phyloP scores from a whole-genome alignment of 2,888 invertebrate genomes.

The Chesias legatella region DNA sequence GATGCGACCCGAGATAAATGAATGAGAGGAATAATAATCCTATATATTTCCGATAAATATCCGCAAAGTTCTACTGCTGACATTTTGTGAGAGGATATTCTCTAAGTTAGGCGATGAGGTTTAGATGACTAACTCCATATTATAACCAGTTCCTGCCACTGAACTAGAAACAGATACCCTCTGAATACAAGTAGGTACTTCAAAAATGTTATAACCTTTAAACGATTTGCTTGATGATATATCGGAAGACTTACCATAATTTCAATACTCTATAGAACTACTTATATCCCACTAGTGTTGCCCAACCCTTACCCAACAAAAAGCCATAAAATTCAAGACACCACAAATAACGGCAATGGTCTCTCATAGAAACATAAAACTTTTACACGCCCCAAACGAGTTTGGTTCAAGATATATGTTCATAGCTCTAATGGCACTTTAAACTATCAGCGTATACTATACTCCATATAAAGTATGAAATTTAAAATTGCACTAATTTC shows the following conservation, averaged over 20 bases:
- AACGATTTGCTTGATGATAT: too few relatives aligned
- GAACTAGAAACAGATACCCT: slow-evolving; percentile 4
- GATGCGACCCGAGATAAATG: too few relatives aligned
- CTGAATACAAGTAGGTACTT: slow-evolving; percentile 5
- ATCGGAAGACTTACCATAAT: too few relatives aligned
- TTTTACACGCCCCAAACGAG: slow-evolving; percentile 27
- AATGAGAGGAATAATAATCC: too few relatives aligned
- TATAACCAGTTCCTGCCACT: slow-evolving; percentile 6
- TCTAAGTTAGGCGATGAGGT: slow-evolving; percentile 12
- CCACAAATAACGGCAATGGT: slow-evolving; percentile 25
- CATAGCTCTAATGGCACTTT: slow-evolving; percentile 16
- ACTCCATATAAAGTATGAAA: slow-evolving; percentile 28
- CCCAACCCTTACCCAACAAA: slow-evolving; percentile 21
- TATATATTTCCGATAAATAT: too few relatives aligned
- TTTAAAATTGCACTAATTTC: slow-evolving; percentile 27
- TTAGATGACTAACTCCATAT: slow-evolving; percentile 9
- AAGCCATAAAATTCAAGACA: slow-evolving; percentile 25
- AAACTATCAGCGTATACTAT: slow-evolving; percentile 24
- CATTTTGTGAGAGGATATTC: slow-evolving; percentile 7
- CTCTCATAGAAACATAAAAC: slow-evolving; percentile 28
- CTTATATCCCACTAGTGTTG: slow-evolving; percentile 17
- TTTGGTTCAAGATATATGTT: slow-evolving; percentile 20
- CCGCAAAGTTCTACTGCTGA: not conserved
- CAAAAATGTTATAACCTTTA: too few relatives aligned
- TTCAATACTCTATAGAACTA: slow-evolving; percentile 16